phyloP scores from a whole-genome alignment of 1,140 invertebrate genomes.

The Papilio polytes region DNA sequence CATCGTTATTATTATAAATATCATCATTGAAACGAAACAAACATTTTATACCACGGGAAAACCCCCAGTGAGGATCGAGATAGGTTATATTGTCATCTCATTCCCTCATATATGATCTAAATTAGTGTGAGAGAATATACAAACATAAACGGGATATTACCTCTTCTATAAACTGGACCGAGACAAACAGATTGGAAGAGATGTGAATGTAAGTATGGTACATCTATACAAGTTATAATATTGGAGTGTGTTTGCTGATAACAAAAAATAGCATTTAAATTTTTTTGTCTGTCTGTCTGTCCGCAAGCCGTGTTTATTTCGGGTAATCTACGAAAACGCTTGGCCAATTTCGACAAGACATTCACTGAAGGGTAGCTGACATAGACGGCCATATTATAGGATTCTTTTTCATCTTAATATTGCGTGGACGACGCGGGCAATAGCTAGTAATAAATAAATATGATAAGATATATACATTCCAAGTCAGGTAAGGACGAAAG shows the following conservation, averaged over 20 bases:
- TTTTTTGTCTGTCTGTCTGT: no score
- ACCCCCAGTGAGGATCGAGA: slow-evolving; percentile 49
- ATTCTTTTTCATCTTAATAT: no score
- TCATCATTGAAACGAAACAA: not conserved
- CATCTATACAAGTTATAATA: no score
- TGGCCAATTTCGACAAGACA: no score
- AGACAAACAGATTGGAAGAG: slow-evolving; percentile 44
- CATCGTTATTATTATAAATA: not conserved
- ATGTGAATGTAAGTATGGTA: slow-evolving; percentile 34
- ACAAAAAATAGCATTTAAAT: no score
- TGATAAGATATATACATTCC: not conserved
- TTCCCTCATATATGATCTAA: slow-evolving; percentile 28
- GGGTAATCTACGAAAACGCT: no score
- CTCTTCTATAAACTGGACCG: slow-evolving; percentile 63
- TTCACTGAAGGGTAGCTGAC: no score
- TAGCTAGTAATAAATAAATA: not conserved
- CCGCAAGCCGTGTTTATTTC: no score
- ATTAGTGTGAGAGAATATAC: slow-evolving; percentile 42
- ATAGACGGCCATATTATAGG: no score
- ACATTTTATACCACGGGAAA: slow-evolving; percentile 42
- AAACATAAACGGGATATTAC: slow-evolving; percentile 55
- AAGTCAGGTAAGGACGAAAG: not conserved
- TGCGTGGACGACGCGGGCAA: no score
- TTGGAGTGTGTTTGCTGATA: no score
- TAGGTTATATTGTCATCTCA: slow-evolving; percentile 49